Evolutionary conservation across 2,888 invertebrate species (phyloP).

Genomic region (Aproaerema taeniolella): DNA sequence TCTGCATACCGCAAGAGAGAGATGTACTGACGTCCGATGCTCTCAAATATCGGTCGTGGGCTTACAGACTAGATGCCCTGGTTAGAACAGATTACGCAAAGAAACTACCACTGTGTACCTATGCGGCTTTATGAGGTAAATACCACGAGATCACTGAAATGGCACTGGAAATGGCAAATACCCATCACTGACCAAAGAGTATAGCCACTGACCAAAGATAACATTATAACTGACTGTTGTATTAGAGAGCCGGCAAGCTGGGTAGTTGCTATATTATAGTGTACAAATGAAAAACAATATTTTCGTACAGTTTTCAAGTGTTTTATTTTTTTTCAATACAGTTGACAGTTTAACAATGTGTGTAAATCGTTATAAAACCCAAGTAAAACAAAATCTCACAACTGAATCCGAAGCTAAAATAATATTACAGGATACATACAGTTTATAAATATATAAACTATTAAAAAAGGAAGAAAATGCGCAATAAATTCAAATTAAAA

Average conservation of each 20-base stretch:
- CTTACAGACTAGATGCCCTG: too few species aligned
- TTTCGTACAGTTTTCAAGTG: conserved; percentile 29
- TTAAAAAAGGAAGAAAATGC: neutral
- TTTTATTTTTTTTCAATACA: conserved; percentile 61
- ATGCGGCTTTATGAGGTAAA: too few species aligned
- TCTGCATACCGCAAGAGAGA: too few species aligned
- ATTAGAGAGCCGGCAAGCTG: neutral
- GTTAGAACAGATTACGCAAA: too few species aligned
- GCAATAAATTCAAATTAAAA: conserved; percentile 1
- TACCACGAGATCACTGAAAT: too few species aligned
- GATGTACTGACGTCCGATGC: too few species aligned
- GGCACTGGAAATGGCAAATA: too few species aligned
- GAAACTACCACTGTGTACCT: too few species aligned
- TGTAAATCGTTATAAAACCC: conserved; percentile 10
- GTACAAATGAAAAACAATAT: neutral
- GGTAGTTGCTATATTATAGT: too few species aligned
- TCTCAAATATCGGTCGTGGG: too few species aligned
- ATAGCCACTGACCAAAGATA: too few species aligned
- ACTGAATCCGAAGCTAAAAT: conserved; percentile 4
- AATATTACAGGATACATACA: conserved; percentile 8
- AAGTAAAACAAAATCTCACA: conserved; percentile 10
- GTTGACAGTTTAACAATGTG: conserved; percentile 33
- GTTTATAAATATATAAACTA: conserved; percentile 1
- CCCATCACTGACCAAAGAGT: too few species aligned
- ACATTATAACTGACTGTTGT: neutral